Base-by-base conservation (phyloP, 2,113 vertebrate species). In the Dromaius novaehollandiae region DNA sequence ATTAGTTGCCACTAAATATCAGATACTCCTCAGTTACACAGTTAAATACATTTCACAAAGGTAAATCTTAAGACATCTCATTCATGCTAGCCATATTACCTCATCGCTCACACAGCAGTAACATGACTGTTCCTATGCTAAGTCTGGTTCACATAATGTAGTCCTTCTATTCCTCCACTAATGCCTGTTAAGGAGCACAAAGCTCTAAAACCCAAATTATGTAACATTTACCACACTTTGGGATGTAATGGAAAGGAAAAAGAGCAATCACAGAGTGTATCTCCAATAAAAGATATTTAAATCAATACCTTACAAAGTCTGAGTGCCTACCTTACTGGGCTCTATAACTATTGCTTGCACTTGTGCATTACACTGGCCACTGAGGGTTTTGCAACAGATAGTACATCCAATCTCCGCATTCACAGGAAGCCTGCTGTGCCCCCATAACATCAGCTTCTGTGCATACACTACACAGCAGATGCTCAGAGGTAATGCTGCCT, bases 401-500 rank as follows among this genome's bases (percentile, higher is more conserved):
- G 30, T 44, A 44, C 24, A 65, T 48, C 9, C 42, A 48, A 12
- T 3, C 14, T 63, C 63, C 13, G 34, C 25, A 32, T 15, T 42
- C 34, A 71, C 56, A 65, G 28, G 25, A 79, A 42, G 40, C 36
- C 26, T 30, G 38, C 42, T 13, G 34, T 53, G 51, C 64, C 63
- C 51, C 83, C 79, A 20, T 4, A 5, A 19, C 58, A 56, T 25
- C 22, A 86, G 19, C 25, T 46, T 82, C 56, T 71, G 12, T 9
- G 14, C 4, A 0, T 38, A 55, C 63, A 40, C 61, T 63, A 64
- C 46, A 76, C 1, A 28, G 83, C 30, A 71, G 40, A 58, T 26
- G 13, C 38, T 60, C 60, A 34, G 28, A 38, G 44, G 50, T 32
- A 63, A 26, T 5, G 36, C 10, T 58, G 40, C 30, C 0, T 0